Base-by-base conservation (phyloP, 2,113 vertebrate genomes). In the Sorex araneus region DNA sequence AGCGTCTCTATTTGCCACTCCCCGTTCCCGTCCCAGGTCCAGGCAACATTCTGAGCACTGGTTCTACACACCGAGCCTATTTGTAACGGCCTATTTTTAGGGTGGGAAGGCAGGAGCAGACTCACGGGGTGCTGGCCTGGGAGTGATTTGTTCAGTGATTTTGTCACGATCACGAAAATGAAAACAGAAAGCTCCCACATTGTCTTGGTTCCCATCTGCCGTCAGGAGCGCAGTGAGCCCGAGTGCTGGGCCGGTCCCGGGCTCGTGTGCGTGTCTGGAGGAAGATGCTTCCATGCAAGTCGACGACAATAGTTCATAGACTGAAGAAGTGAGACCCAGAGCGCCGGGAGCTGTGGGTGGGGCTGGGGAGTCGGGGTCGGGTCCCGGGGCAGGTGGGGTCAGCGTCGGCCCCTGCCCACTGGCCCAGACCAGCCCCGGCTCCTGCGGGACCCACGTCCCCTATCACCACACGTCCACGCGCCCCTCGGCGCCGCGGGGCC, bases 341-440 rank as follows among this genome's bases (percentile, higher is more conserved):
- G 67, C 27, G 40, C 70, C 69, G 32, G 80, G 30, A 57, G 43
- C 87, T 69, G n/a, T 25, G 21, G 77, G 90, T 70, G 36, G 27
- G 36, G 86, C 76, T 86, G 73, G 83, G 76, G 15, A 45, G 40
- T 63, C 80, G 43, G 66, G 73, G 47, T 71, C 40, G n/a, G n/a
- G n/a, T n/a, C 40, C 40, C 40, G 40, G 3, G 3, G 40, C 40
- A 40, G 40, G 40, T 40, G 40, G 40, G 40, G 40, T 3, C 40
- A 40, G 40, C 40, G 40, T 7, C 40, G 4, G 40, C 4, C 40
- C 10, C 13, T 50, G 47, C 10, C 47, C 47, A 50, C 6, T 7
- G 47, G 10, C 47, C 13, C 47, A 50, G 40, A 40, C 4, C 4
- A 40, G 40, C 40, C 40, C 7, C 40, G 7, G 40, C 40, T 40